Conservation (phyloP, 2,888 invertebrate genomes). For the Lochmaea crataegi region DNA sequence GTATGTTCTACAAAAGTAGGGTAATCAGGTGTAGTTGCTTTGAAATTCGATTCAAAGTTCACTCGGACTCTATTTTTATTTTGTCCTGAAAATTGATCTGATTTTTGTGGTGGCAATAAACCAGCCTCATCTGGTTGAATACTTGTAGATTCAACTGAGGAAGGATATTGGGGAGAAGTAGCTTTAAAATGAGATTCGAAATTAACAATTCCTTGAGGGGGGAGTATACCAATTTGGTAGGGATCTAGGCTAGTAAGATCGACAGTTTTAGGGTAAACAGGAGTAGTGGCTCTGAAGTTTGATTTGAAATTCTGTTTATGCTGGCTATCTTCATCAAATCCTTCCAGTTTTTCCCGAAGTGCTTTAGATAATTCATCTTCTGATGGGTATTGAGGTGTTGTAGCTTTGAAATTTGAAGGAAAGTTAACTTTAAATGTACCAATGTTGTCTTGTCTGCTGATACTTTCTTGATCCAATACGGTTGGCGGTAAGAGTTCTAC, state of each 20-base stretch:
- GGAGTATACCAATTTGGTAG: constrained; percentile 47
- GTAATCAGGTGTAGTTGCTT: constrained; percentile 56
- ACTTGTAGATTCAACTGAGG: constrained; percentile 53
- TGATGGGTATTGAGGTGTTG: constrained; percentile 54
- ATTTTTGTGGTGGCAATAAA: constrained; percentile 49
- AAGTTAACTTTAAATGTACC: constrained; percentile 44
- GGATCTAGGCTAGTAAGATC: constrained; percentile 50
- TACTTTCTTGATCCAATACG: not conserved
- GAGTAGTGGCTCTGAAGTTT: constrained; percentile 53
- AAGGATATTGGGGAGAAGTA: constrained; percentile 56
- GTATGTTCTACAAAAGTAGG: constrained; percentile 54
- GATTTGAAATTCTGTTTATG: constrained; percentile 50
- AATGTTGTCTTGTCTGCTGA: constrained; percentile 2
- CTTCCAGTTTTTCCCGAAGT: not conserved
- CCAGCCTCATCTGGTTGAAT: constrained; percentile 50
- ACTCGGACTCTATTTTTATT: constrained; percentile 29
- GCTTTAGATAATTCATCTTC: constrained; percentile 39
- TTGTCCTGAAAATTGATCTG: constrained; percentile 10
- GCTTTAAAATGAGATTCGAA: constrained; percentile 53
- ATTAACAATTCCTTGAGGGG: constrained; percentile 49
- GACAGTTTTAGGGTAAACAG: constrained; percentile 53
- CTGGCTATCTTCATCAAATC: constrained; percentile 9
- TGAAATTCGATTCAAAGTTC: constrained; percentile 52
- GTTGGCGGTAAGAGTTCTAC: constrained; percentile 26
- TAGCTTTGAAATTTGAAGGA: constrained; percentile 50